Conservation (phyloP, 2,797 vertebrate genomes). For the Tangara arthus region DNA sequence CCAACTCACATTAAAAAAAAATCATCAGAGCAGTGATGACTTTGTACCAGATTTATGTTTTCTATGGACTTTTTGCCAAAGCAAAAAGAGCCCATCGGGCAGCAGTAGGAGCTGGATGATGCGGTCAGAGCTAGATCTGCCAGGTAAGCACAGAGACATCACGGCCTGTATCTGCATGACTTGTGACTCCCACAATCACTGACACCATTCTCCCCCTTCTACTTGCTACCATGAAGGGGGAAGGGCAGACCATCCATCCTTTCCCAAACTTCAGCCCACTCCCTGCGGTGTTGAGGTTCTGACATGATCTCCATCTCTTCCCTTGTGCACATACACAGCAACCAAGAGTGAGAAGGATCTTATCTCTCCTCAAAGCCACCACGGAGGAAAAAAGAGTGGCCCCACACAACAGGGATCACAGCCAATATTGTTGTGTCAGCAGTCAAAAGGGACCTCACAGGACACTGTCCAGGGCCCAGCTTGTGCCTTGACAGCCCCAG, state of each 20-base stretch:
- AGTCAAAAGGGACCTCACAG: not conserved
- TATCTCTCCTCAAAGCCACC: not conserved
- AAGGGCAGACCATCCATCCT: not conserved
- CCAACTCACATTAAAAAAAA: not conserved
- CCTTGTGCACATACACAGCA: not conserved
- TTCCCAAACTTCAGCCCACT: not conserved
- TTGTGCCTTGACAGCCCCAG: not conserved
- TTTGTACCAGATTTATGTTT: not conserved
- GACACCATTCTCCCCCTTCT: not conserved
- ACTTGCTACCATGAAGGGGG: not conserved
- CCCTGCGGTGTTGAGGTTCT: not conserved
- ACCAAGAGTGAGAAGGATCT: not conserved
- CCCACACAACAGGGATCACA: rapidly evolving
- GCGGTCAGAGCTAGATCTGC: not conserved
- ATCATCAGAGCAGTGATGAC: not conserved
- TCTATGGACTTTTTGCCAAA: not conserved
- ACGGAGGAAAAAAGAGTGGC: not conserved
- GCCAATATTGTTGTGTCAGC: not conserved
- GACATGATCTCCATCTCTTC: not conserved
- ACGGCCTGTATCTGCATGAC: not conserved
- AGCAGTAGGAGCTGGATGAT: not conserved
- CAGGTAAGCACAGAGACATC: not conserved
- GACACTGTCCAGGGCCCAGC: not conserved
- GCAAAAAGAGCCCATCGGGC: not conserved
- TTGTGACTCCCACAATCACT: rapidly evolving